phyloP scores from a whole-genome alignment of 2,888 invertebrate genomes.

The Pristionchus mayeri region DNA sequence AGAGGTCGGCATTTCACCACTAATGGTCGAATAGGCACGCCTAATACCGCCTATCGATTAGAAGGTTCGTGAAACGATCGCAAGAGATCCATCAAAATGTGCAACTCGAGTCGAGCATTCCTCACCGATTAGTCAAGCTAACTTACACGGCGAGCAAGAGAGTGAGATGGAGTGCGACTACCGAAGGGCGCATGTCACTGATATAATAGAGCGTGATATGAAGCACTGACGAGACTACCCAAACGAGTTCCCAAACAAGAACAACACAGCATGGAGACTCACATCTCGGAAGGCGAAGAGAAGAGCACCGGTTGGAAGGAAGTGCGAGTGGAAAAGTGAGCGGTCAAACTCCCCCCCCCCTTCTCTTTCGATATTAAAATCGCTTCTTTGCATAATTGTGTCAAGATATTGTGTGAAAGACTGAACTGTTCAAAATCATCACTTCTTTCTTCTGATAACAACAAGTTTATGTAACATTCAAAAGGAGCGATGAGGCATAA shows the following conservation, averaged over 20 bases:
- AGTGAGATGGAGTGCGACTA: constrained; percentile 22
- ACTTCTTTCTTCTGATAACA: constrained; percentile 49
- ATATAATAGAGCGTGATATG: constrained; percentile 38
- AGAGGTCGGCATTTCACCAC: constrained; percentile 49
- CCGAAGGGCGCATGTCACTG: constrained; percentile 35
- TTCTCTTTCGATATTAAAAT: not conserved
- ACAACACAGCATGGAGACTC: constrained; percentile 17
- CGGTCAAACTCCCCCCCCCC: not conserved
- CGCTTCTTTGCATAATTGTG: not conserved
- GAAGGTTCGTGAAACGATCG: constrained; percentile 33
- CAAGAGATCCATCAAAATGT: constrained; percentile 22
- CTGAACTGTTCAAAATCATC: constrained; percentile 36
- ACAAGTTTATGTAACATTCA: constrained; percentile 50
- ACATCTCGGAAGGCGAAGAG: constrained; percentile 32
- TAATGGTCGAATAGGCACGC: not conserved
- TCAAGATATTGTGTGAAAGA: constrained; percentile 22
- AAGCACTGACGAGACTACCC: constrained; percentile 4
- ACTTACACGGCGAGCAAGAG: constrained; percentile 42
- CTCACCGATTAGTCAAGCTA: not conserved
- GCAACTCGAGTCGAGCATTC: not conserved
- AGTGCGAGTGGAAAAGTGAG: constrained; percentile 47
- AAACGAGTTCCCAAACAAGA: constrained; percentile 43
- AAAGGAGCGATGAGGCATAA: constrained; percentile 27
- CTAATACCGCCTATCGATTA: constrained; percentile 22
- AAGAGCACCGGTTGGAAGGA: constrained; percentile 27